Evolutionary conservation across 2,888 invertebrate genomes (phyloP).

Genomic region (Tetragonula carbonaria): DNA sequence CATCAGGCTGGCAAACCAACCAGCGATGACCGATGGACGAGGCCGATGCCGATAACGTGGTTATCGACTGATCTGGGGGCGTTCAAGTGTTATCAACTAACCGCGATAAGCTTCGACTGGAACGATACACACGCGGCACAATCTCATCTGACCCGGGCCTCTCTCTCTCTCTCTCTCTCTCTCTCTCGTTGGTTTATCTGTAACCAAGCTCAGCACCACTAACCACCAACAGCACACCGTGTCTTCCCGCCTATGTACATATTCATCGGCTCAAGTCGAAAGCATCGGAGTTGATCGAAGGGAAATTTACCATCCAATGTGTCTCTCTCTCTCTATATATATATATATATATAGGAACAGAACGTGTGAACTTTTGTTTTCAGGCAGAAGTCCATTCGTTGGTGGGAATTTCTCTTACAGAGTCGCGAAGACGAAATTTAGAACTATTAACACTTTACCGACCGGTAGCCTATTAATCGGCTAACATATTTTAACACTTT

Average conservation of each 20-base stretch:
- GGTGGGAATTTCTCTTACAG: background rate
- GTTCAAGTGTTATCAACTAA: conserved; percentile 81
- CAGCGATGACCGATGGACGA: conserved; percentile 76
- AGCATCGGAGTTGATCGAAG: background rate
- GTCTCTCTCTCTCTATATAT: background rate
- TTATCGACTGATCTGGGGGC: conserved; percentile 84
- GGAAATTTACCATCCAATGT: background rate
- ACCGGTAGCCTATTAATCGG: too few relatives aligned
- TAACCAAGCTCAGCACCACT: conserved; percentile 12
- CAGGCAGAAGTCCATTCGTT: background rate
- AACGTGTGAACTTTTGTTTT: background rate
- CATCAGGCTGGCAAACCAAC: conserved; percentile 50
- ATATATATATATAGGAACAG: background rate
- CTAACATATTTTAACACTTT: too few relatives aligned
- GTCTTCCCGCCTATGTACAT: background rate
- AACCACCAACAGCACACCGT: conserved; percentile 17
- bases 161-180: conserved; percentile 29
- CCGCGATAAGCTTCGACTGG: conserved; percentile 76
- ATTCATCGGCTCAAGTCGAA: background rate
- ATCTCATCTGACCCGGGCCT: conserved; percentile 82
- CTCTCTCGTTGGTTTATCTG: conserved; percentile 60
- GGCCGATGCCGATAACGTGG: conserved; percentile 79
- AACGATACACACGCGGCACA: conserved; percentile 74
- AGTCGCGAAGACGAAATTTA: too few relatives aligned
- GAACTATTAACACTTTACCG: too few relatives aligned